Evolutionary conservation across 2,797 vertebrate genomes (phyloP), one percentile per base, ranked within the genome.

Genomic region (Emys orbicularis): DNA sequence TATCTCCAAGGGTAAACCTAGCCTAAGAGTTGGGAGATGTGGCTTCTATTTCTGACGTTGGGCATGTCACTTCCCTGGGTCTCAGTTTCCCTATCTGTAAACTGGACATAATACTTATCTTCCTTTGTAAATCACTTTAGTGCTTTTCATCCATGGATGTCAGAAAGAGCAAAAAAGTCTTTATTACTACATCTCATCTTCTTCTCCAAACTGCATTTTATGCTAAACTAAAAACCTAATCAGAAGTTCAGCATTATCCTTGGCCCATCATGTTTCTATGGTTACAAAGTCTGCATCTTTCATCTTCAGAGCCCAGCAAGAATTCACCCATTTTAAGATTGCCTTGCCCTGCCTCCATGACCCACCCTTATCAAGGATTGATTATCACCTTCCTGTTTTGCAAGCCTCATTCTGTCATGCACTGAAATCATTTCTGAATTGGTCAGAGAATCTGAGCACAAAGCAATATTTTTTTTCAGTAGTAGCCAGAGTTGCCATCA

Each of bases 211-310:
- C 83, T 89, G 41, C 15, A 18, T 98, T 97, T 97, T 97, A 84
- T 94, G 93, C 89, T 96, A 97, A 97, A 97, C 95, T 97, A 97
- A 97, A 94, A 84, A 98, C 96, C 95, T 95, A 92, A 98, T 97
- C 95, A 94, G 91, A 97, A 96, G 92, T 96, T 98, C 95, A 94
- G 89, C 94, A 97, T 97, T 97, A 97, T 97, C 95, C 94, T 98
- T 98, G 97, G 95, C 92, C 96, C 95, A 92, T 97, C 95, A 89
- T 80, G 98, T 98, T 98, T 97, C 98, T 97, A 98, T 98, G 97
- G 98, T 98, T 98, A 98, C 98, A 31, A 89, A 90, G 84, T 82
- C 91, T 90, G 61, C 96, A 95, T 96, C 96, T 96, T 95, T 98
- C 96, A 95, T 98, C 96, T 94, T 93, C 88, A 65, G 81, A 97